Evolutionary conservation across 2,888 invertebrate genomes (phyloP), one percentile per base, ranked within the genome.

Genomic region (Darwinula stevensoni): DNA sequence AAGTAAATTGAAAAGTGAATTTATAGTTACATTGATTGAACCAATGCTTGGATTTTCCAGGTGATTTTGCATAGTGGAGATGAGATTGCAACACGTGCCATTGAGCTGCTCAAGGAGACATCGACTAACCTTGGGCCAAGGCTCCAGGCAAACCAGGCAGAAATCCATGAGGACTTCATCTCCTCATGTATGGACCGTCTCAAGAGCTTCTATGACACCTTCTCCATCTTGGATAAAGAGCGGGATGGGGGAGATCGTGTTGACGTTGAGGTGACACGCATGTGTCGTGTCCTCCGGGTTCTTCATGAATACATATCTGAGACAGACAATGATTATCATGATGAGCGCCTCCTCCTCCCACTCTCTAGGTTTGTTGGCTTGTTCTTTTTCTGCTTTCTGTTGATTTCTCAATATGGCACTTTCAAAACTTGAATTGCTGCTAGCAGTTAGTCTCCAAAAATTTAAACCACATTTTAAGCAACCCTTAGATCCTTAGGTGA

Each of bases 251-350:
- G 29, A n/a, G 35, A 35, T 16, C 26, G 22, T 13, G 16, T 35
- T 6, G 33, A 51, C 57, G 42, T 60, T 35, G 75, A 75, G 49
- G 69, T 72, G 4, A 65, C 69, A 36, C 67, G 75, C 52, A 80
- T 88, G 71, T 78, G 78, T 51, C 66, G 88, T 41, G 74, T 91
- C 34, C 65, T 91, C 52, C 74, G 78, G 54, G 84, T 88, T 45
- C 61, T 91, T 45, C 74, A 78, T 50, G 88, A 88, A 56, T 91
- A 91, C 50, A 67, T 91, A 38, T 73, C 72, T 44, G 86, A 88
- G 56, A 39, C 40, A 36, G 41, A 41, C 30, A 52, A 51, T 34
- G 51, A 52, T 18, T 54, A 51, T 40, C 49, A 69, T 31, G 75
- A 75, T 26, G 88, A 91, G 50, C 60, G 91, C 39, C 70, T 72